Evolutionary conservation across 2,113 vertebrate genomes (phyloP).

Genomic region (Salminus brasiliensis): DNA sequence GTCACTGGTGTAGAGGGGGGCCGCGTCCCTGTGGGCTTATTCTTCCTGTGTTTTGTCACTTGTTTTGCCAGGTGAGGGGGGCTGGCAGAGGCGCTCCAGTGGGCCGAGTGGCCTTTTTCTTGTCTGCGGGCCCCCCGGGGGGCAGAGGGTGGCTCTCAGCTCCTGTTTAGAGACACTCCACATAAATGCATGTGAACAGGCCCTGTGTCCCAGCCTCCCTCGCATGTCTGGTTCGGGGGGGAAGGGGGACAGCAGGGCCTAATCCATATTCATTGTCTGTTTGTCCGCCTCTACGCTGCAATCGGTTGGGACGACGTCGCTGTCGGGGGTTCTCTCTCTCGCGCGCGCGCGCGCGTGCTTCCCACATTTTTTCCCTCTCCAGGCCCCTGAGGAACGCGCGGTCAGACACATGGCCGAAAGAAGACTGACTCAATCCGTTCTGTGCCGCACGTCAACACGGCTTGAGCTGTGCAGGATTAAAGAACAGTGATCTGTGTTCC

Average conservation of each 20-base stretch:
- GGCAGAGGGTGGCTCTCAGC: constrained; percentile 40
- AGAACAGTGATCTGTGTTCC: constrained; percentile 10
- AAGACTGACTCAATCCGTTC: constrained; percentile 26
- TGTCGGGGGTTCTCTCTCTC: constrained; percentile 17
- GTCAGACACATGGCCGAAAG: constrained; percentile 4
- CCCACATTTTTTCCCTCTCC: neutral
- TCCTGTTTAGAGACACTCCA: constrained; percentile 48
- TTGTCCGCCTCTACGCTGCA: constrained; percentile 6
- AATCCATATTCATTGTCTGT: constrained; percentile 58
- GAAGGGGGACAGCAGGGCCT: constrained; percentile 21
- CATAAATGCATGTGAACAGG: constrained; percentile 52
- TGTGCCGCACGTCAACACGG: constrained; percentile 28
- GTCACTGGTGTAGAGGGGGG: neutral
- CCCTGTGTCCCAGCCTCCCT: constrained; percentile 16
- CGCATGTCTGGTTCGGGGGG: neutral
- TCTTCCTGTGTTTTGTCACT: constrained; percentile 35
- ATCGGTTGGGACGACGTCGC: neutral
- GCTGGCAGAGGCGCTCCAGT: constrained; percentile 11
- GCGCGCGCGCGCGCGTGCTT: too few relatives aligned
- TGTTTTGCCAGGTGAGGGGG: constrained; percentile 43
- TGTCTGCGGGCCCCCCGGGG: constrained; percentile 24
- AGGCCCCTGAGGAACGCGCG: neutral
- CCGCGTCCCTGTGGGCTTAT: constrained; percentile 14
- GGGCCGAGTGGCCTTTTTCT: constrained; percentile 25
- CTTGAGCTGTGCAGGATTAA: constrained; percentile 16